Evolutionary conservation across 2,113 vertebrate species (phyloP).

Genomic region (Rutilus rutilus): DNA sequence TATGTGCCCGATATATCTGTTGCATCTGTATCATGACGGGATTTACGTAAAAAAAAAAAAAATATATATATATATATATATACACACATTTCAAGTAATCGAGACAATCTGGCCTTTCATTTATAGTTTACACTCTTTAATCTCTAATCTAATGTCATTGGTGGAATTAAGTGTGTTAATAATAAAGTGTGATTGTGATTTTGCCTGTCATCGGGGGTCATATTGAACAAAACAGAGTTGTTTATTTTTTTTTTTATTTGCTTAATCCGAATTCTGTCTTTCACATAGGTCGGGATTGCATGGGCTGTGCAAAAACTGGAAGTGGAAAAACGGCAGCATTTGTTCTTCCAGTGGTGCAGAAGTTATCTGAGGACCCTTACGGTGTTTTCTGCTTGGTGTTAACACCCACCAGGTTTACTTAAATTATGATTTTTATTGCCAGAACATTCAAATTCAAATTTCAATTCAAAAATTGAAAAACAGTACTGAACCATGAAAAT

Average conservation of each 20-base stretch:
- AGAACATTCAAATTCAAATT: background rate
- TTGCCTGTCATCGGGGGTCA: background rate
- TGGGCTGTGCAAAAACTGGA: conserved; percentile 94
- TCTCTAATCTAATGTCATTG: background rate
- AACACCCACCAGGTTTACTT: conserved; percentile 87
- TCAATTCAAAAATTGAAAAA: no score
- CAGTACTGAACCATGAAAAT: no score
- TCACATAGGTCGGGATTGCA: conserved; percentile 85
- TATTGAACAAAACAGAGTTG: background rate
- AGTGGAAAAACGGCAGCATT: conserved; percentile 95
- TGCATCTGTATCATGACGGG: background rate
- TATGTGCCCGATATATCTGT: background rate
- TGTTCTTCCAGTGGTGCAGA: conserved; percentile 91
- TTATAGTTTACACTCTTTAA: background rate
- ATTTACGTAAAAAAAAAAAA: background rate
- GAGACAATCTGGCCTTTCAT: no score
- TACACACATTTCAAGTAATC: no score
- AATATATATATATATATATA: no score
- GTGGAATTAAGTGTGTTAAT: background rate
- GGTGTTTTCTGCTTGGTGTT: conserved; percentile 95
- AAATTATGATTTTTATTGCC: background rate
- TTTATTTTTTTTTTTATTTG: background rate
- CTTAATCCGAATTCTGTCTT: background rate
- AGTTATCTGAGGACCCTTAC: conserved; percentile 91
- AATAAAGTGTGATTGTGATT: background rate